These are phyloP conservation scores for Avahi laniger DNA, from an alignment of 2,797 vertebrate species.

Conservation along the genomic window DNA sequence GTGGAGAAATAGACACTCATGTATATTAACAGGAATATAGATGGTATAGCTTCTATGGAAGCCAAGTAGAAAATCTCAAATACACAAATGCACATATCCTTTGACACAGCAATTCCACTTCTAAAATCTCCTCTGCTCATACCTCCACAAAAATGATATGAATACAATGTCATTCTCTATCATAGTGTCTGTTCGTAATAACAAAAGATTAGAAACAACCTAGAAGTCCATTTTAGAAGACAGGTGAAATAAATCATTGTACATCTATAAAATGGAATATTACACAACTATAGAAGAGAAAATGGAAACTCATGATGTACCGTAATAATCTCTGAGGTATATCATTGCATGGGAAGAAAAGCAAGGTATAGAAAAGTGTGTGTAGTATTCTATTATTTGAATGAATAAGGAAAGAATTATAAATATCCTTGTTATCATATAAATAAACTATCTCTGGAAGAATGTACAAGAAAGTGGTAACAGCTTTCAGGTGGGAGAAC, in stretches of 20 bases:
- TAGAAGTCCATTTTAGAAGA: neutral
- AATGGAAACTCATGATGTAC: neutral
- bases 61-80: neutral
- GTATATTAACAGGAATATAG: neutral
- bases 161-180: neutral
- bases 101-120: neutral
- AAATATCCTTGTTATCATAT: neutral
- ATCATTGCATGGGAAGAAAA: neutral
- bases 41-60: neutral
- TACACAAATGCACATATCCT: neutral
- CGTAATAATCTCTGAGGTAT: neutral
- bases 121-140: neutral
- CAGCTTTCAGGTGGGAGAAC: neutral
- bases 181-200: neutral
- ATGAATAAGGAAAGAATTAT: neutral
- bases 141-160: neutral
- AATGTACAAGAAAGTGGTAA: neutral
- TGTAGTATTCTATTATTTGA: neutral
- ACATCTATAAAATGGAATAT: neutral
- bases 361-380: neutral
- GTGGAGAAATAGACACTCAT: neutral
- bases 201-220: neutral
- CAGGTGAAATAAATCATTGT: neutral
- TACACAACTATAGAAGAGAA: neutral
- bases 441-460: constrained; percentile 25